These are phyloP conservation scores for Speoplatyrhinus poulsoni DNA, from an alignment of 2,113 vertebrate species.

Conservation along the genomic window DNA sequence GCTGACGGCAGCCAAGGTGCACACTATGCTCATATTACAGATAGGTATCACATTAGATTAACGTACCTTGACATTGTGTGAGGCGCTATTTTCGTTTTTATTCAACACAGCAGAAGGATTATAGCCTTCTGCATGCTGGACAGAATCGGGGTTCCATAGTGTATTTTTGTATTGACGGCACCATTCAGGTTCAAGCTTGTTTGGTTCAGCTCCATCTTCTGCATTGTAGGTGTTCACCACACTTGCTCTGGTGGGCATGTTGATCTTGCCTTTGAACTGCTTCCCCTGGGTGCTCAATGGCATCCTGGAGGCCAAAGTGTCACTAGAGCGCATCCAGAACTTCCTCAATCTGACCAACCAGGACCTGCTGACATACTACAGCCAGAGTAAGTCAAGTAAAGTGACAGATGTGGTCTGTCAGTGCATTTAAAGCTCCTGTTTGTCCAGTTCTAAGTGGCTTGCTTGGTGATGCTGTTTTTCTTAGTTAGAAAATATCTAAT, in stretches of 20 bases:
- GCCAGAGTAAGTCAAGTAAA: slow-evolving; percentile 42
- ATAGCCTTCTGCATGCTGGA: too few relatives aligned
- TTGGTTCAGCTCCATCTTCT: not conserved
- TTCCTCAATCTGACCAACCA: slow-evolving; percentile 86
- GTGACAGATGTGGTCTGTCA: not conserved
- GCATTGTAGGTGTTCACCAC: slow-evolving; percentile 89
- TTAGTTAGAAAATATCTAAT: too few relatives aligned
- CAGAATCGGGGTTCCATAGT: too few relatives aligned
- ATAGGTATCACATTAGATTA: too few relatives aligned
- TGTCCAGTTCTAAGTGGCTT: too few relatives aligned
- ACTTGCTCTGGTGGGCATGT: slow-evolving; percentile 89
- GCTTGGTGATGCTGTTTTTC: too few relatives aligned
- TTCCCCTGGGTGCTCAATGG: slow-evolving; percentile 96
- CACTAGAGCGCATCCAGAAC: slow-evolving; percentile 88
- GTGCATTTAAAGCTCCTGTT: too few relatives aligned
- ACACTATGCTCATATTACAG: not conserved
- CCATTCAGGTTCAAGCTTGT: not conserved
- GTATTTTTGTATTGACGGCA: too few relatives aligned
- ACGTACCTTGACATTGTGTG: too few relatives aligned
- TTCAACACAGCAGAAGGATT: too few relatives aligned
- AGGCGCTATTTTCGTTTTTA: too few relatives aligned
- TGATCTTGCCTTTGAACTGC: slow-evolving; percentile 90
- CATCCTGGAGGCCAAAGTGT: slow-evolving; percentile 92
- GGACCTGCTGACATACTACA: slow-evolving; percentile 84
- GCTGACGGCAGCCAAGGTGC: slow-evolving; percentile 93